Base-by-base conservation (phyloP, 35 echinoderm and acorn worm genomes). In the Hemicentrotus pulcherrimus region DNA sequence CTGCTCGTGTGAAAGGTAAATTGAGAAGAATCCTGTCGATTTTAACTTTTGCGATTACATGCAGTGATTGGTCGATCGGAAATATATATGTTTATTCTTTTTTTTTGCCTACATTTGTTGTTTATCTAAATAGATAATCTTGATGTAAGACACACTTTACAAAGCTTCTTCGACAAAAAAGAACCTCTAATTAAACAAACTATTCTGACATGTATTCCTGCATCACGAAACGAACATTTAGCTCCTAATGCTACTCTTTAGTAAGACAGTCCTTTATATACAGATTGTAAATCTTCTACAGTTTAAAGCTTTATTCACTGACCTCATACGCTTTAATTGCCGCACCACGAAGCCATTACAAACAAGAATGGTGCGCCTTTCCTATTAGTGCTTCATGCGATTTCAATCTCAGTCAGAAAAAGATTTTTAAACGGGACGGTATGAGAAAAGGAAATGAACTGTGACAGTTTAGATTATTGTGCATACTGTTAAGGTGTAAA, bases 401-500 rank as follows among this genome's bases (percentile, higher is more conserved):
- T 78, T 78, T 78, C 65, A 78, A 78, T 78, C 65, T 78, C 6
- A 78, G 5, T n/a, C 65, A 78, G 22, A 78, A 22, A 78, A 6
- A 0, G 65, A 4, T 28, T 78, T 78, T 22, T 28, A 78, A 78
- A 78, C 65, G 65, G 65, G 28, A 78, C 5, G 65, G 65, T n/a
- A 78, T 78, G 65, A 78, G 65, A 78, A 78, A 78, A 78, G 22
- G 65, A 28, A 78, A 78, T 28, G 65, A 78, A 18, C 22, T 78
- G 65, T 78, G 65, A 22, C 65, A 78, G 65, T 78, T 78, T 78
- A 28, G 18, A 78, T 78, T 78, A 78, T 78, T 78, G 65, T 78
- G 65, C 65, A 78, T 78, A 78, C 65, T 78, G 65, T n/a, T 78
- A 78, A 78, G 65, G 65, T 78, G 65, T 78, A 78, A 78, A 78